Evolutionary conservation across 2,888 invertebrate genomes (phyloP).

Genomic region (Orthonevra nobilis): DNA sequence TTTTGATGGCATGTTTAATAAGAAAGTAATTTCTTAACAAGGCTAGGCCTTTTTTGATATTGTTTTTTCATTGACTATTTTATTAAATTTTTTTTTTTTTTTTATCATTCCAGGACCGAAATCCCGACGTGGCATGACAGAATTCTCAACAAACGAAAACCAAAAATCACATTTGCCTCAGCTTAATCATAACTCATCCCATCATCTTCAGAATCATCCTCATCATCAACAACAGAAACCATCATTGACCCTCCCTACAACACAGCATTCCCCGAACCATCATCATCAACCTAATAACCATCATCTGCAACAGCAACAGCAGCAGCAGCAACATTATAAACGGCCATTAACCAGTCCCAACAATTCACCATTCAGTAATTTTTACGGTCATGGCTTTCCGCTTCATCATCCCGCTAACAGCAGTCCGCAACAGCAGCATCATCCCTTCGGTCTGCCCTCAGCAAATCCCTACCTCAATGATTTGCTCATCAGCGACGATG

Average conservation of each 20-base stretch:
- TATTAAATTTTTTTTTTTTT: neutral
- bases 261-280: slow-evolving; percentile 73
- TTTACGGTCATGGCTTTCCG: slow-evolving; percentile 72
- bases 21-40: too few relatives aligned
- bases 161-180: slow-evolving; percentile 79
- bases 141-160: slow-evolving; percentile 79
- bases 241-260: slow-evolving; percentile 72
- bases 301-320: slow-evolving; percentile 72
- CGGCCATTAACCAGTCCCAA: slow-evolving; percentile 79
- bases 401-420: slow-evolving; percentile 48
- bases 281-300: slow-evolving; percentile 64
- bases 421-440: slow-evolving; percentile 74
- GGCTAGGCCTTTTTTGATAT: too few relatives aligned
- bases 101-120: slow-evolving; percentile 76
- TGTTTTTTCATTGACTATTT: too few relatives aligned
- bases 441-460: slow-evolving; percentile 75
- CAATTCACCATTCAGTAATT: slow-evolving; percentile 75
- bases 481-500: slow-evolving; percentile 73
- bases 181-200: slow-evolving; percentile 78
- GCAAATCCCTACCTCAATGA: slow-evolving; percentile 71
- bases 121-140: slow-evolving; percentile 81
- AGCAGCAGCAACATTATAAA: slow-evolving; percentile 76
- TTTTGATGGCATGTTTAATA: too few relatives aligned
- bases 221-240: slow-evolving; percentile 72
- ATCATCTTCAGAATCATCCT: slow-evolving; percentile 62